A percentile compares a stretch with the other conserved stretches of the same genome.
Evolutionary conservation across 2,888 invertebrate species (phyloP).

Genomic region (Conomelus anceps): DNA sequence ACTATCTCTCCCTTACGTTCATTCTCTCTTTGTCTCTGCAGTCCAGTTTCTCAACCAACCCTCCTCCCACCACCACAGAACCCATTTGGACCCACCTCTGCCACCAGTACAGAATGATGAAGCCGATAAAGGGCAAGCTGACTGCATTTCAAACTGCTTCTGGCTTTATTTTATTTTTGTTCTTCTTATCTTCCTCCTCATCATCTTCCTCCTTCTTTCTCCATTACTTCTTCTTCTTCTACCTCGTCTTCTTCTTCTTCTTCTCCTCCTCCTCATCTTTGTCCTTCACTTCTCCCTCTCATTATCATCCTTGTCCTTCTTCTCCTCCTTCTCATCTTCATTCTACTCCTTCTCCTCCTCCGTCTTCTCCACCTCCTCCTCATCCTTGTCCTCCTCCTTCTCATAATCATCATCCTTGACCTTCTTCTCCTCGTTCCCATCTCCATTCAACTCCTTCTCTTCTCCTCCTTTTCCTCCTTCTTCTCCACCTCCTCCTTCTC

Average conservation of each 20-base stretch:
- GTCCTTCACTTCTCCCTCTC: background rate
- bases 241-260: background rate
- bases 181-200: background rate
- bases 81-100: too few species aligned
- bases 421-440: too few species aligned
- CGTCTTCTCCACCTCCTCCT: background rate
- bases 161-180: background rate
- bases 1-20: background rate
- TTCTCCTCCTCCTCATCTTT: background rate
- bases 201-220: background rate
- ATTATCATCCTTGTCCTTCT: background rate
- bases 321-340: background rate
- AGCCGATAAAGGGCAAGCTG: background rate
- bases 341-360: background rate
- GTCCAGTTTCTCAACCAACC: background rate
- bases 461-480: background rate
- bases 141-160: background rate
- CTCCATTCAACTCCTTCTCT: background rate
- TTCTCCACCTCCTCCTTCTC: background rate
- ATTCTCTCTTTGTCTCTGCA: too few species aligned
- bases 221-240: background rate
- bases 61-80: background rate
- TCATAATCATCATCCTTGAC: background rate
- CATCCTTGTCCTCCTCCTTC: background rate
- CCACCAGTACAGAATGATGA: background rate